phyloP scores from a whole-genome alignment of 2,888 invertebrate species.

The Drosophila kokeensis region DNA sequence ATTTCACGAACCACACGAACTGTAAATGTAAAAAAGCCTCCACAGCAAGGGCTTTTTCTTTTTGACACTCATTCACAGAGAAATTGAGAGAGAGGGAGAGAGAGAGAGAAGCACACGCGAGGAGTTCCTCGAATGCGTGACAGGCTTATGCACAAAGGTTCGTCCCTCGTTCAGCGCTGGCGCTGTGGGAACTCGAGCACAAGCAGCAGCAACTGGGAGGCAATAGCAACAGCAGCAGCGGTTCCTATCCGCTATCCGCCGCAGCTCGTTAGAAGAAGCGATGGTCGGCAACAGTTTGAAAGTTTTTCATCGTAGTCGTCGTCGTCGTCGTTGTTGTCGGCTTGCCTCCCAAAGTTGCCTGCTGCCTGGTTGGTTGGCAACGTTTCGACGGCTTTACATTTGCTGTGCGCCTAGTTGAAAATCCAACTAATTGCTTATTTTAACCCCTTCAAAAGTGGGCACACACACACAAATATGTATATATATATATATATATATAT shows the following conservation, averaged over 20 bases:
- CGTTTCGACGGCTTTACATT: conserved; percentile 66
- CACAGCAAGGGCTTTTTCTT: conserved; percentile 29
- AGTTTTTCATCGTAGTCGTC: conserved; percentile 71
- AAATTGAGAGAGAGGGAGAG: background rate
- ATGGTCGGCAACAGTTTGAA: conserved; percentile 74
- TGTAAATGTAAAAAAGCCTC: conserved; percentile 7
- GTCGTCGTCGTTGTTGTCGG: conserved; percentile 60
- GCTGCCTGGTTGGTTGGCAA: conserved; percentile 50
- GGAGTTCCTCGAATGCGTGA: conserved; percentile 58
- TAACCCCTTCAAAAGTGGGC: conserved; percentile 82
- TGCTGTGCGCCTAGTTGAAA: conserved; percentile 81
- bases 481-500: conserved; percentile 47
- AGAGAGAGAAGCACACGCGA: conserved; percentile 7
- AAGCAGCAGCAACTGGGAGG: conserved; percentile 5
- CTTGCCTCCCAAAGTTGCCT: conserved; percentile 64
- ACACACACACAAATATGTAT: conserved; percentile 50
- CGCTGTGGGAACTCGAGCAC: conserved; percentile 39
- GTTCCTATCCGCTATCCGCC: conserved; percentile 59
- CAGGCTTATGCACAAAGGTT: conserved; percentile 58
- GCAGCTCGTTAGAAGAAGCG: conserved; percentile 73
- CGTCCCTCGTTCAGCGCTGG: conserved; percentile 24
- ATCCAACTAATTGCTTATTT: conserved; percentile 82
- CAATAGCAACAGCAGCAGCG: conserved; percentile 29
- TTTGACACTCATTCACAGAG: conserved; percentile 21
- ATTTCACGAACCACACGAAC: conserved; percentile 3